These are phyloP conservation scores for Patella vulgata DNA, from an alignment of 1,140 invertebrate genomes.

Conservation along the genomic window DNA sequence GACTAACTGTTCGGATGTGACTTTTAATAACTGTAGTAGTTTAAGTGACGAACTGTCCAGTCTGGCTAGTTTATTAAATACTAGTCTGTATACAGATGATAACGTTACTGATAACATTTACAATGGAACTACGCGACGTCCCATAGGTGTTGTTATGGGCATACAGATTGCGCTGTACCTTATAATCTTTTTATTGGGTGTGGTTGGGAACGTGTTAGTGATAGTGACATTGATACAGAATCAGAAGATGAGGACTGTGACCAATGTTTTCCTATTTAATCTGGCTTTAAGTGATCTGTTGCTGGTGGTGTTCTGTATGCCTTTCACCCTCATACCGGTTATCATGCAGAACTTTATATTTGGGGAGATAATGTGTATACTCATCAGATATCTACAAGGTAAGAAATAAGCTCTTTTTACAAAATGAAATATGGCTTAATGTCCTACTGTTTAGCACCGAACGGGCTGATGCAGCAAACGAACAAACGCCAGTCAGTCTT, in stretches of 20 bases:
- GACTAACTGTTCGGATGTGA: too few species aligned
- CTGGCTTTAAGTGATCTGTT: conserved; percentile 78
- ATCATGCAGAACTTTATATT: conserved; percentile 86
- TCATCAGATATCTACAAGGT: conserved; percentile 81
- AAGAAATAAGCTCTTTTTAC: conserved; percentile 17
- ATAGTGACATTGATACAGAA: conserved; percentile 83
- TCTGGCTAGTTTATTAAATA: too few species aligned
- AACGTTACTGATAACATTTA: too few species aligned
- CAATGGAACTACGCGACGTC: too few species aligned
- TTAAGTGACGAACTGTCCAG: too few species aligned
- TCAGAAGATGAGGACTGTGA: conserved; percentile 86
- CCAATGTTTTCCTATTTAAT: conserved; percentile 89
- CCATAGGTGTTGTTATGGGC: conserved; percentile 19
- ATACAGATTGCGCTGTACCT: conserved; percentile 76
- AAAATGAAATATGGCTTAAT: too few species aligned
- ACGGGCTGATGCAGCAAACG: too few species aligned
- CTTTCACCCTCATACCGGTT: conserved; percentile 85
- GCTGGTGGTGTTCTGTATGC: conserved; percentile 88
- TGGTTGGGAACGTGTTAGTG: conserved; percentile 83
- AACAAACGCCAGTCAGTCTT: too few species aligned
- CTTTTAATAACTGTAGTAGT: too few species aligned
- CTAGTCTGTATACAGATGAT: too few species aligned
- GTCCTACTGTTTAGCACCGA: too few species aligned
- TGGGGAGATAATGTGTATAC: conserved; percentile 81
- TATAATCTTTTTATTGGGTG: conserved; percentile 80